Evolutionary conservation across 2,113 vertebrate genomes (phyloP).

Genomic region (Prunella fulvescens): DNA sequence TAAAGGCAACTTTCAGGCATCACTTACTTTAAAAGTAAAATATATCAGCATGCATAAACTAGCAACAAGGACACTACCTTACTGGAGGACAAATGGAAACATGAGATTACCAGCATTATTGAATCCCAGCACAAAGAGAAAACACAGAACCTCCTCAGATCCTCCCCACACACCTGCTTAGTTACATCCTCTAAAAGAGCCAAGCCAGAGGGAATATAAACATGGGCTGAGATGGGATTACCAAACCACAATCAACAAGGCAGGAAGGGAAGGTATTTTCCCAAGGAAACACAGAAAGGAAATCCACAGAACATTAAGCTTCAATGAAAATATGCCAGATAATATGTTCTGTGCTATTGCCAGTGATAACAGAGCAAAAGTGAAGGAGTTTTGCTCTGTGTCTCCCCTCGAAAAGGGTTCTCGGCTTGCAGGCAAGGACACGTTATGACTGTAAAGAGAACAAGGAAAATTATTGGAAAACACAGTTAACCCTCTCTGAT

Average conservation of each 20-base stretch:
- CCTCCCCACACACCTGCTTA: not conserved
- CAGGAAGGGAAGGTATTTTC: constrained; percentile 9
- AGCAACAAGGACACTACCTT: not conserved
- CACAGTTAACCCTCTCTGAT: not conserved
- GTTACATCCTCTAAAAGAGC: not conserved
- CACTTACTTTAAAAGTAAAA: not conserved
- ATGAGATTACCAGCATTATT: not conserved
- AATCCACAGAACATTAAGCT: not conserved
- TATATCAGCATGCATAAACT: not conserved
- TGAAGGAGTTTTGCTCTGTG: not conserved
- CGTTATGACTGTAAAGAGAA: not conserved
- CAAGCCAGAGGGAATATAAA: not conserved
- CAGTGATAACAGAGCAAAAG: not conserved
- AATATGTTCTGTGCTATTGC: not conserved
- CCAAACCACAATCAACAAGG: not conserved
- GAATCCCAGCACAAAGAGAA: not conserved
- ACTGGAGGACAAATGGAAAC: not conserved
- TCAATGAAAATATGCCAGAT: not conserved
- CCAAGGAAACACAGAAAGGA: not conserved
- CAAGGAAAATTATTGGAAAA: constrained; percentile 5
- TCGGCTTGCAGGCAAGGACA: not conserved
- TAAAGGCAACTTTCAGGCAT: not conserved
- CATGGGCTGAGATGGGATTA: not conserved
- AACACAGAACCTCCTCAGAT: not conserved
- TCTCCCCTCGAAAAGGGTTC: not conserved